A percentile compares a stretch with the other conserved stretches of the same genome.
Evolutionary conservation across 1,140 invertebrate species (phyloP).

Genomic region (Drosophila rufa): DNA sequence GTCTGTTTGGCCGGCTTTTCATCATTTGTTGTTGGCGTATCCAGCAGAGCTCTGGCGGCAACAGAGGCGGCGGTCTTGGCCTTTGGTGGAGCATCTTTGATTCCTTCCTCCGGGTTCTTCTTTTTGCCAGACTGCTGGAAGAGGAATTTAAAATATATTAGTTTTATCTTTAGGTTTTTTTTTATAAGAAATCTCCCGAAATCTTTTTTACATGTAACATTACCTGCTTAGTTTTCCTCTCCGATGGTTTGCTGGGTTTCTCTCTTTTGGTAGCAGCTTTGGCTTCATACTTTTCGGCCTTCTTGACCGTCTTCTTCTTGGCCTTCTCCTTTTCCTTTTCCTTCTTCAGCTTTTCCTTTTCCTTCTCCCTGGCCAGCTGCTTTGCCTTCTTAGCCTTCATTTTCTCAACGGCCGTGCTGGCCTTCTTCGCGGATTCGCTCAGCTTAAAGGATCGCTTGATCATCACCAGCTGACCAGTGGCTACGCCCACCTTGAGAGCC

Average conservation of each 20-base stretch:
- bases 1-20: neutral
- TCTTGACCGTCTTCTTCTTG: neutral
- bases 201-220: neutral
- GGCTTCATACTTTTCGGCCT: neutral
- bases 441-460: slow-evolving; percentile 60
- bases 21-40: neutral
- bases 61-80: neutral
- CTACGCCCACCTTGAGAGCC: slow-evolving; percentile 28
- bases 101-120: neutral
- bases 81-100: slow-evolving; percentile 1
- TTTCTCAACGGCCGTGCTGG: slow-evolving; percentile 29
- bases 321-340: neutral
- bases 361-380: slow-evolving; percentile 13
- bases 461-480: slow-evolving; percentile 36
- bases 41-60: slow-evolving; percentile 1
- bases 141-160: too few species aligned
- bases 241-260: slow-evolving; percentile 7
- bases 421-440: slow-evolving; percentile 2
- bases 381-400: slow-evolving; percentile 30
- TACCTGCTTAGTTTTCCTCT: slow-evolving; percentile 31
- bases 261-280: neutral
- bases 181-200: neutral
- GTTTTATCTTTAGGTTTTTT: too few species aligned
- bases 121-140: slow-evolving; percentile 21
- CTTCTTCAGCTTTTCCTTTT: slow-evolving; percentile 6